Conservation (phyloP, 1,140 invertebrate species). For the Papilio helenus region DNA sequence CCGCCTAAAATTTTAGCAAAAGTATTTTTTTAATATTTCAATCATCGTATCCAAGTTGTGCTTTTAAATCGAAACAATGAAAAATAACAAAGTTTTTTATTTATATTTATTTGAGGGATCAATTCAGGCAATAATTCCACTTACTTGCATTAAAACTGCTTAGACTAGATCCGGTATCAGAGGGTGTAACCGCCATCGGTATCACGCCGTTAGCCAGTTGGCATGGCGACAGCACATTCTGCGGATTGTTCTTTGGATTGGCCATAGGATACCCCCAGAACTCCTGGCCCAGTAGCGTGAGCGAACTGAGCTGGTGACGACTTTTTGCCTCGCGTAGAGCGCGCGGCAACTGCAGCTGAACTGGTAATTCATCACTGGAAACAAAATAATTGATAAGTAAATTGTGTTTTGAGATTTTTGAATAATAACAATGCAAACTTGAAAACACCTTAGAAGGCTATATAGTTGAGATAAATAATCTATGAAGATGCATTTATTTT, state of each 20-base stretch:
- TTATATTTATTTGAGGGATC: not conserved
- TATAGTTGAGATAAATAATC: too few relatives aligned
- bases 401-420: too few relatives aligned
- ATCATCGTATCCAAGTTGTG: not conserved
- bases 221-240: slow-evolving; percentile 67
- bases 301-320: slow-evolving; percentile 93
- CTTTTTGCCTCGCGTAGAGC: slow-evolving; percentile 93
- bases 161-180: slow-evolving; percentile 85
- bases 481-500: not conserved
- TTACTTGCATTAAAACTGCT: slow-evolving; percentile 86
- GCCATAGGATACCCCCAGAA: slow-evolving; percentile 95
- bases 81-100: not conserved
- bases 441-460: too few relatives aligned
- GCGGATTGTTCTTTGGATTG: slow-evolving; percentile 84
- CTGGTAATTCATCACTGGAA: slow-evolving; percentile 95
- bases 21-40: not conserved
- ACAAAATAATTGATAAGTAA: slow-evolving; percentile 42
- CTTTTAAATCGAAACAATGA: not conserved
- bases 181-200: slow-evolving; percentile 84
- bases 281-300: slow-evolving; percentile 96
- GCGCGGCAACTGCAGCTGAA: slow-evolving; percentile 93
- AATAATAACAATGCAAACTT: too few relatives aligned
- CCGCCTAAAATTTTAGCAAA: slow-evolving; percentile 57
- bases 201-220: slow-evolving; percentile 71
- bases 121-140: slow-evolving; percentile 40